These are phyloP conservation scores for Drosophila neutralis DNA, from an alignment of 2,888 invertebrate genomes.

Conservation along the genomic window DNA sequence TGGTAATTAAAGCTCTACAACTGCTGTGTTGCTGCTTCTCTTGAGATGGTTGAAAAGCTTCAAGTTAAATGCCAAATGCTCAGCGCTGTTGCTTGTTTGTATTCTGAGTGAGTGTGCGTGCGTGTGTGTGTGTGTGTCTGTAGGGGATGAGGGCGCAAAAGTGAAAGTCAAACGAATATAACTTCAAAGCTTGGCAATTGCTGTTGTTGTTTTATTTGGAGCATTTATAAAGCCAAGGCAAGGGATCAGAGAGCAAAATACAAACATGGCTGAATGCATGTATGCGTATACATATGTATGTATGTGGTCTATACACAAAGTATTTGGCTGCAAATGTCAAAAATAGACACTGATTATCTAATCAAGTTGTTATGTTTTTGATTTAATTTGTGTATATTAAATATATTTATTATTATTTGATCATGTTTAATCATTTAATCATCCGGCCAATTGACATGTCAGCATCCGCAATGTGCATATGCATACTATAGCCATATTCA, in stretches of 20 bases:
- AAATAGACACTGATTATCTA: constrained; percentile 33
- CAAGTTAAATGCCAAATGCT: constrained; percentile 52
- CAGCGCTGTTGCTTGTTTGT: constrained; percentile 47
- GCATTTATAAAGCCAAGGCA: constrained; percentile 29
- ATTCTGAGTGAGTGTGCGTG: constrained; percentile 17
- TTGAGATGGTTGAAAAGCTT: constrained; percentile 35
- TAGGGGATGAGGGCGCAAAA: constrained; percentile 24
- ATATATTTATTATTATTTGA: neutral
- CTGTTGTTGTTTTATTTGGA: constrained; percentile 43
- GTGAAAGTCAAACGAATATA: constrained; percentile 55
- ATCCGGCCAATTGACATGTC: neutral
- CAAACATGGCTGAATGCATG: neutral
- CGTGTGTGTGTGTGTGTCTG: constrained; percentile 12
- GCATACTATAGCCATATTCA: neutral
- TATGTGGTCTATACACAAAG: neutral
- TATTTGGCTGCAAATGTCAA: constrained; percentile 38
- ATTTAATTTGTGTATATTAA: neutral
- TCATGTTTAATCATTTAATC: neutral
- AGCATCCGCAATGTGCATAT: neutral
- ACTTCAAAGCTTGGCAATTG: constrained; percentile 51
- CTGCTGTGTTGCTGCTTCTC: constrained; percentile 21
- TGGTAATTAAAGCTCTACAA: constrained; percentile 50
- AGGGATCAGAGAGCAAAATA: constrained; percentile 47
- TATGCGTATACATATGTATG: neutral
- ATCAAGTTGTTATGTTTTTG: neutral